Base-by-base conservation (phyloP, 1,140 invertebrate species). In the Zaprionus taronus region DNA sequence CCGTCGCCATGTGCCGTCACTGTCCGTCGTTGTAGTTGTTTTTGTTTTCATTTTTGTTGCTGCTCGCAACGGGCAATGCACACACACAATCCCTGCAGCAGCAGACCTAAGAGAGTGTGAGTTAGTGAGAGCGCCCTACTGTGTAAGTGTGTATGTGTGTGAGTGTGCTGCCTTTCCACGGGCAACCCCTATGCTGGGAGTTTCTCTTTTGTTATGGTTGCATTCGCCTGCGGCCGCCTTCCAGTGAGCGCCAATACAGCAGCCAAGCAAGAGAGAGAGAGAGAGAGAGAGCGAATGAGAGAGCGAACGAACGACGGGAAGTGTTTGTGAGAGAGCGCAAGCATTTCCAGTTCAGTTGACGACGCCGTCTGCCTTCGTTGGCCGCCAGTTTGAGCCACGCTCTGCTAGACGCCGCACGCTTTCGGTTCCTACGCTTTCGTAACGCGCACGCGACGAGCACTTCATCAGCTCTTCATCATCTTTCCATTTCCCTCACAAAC, bases 331-430 rank as follows among this genome's bases (percentile, higher is more conserved):
- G 41, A 47, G 41, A 47, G 41, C 26, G 58, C 47, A 14, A 22
- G 20, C 24, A 56, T 34, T 73, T 73, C 55, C 64, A 77, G 71
- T 72, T 68, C 34, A 44, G 57, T 49, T 62, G 53, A 26, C 55
- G 49, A 24, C 53, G 44, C 34, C 49, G 60, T 12, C 60, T 24
- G 60, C 58, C 68, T 60, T 68, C 66, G 58, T 38, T 64, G 64
- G 70, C 49, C 70, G 64, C 75, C 82, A 83, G 77, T 75, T 74
- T 79, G 80, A 79, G 72, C 68, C 65, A 81, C 77, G 70, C 83
- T 86, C 77, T 86, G 78, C 73, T 83, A 77, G 77, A 80, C 71
- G 73, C 71, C 81, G 84, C 84, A 89, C 84, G 84, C 84, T 81
- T 81, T 79, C 73, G 74, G 78, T 80, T 80, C 61, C 47, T 71